phyloP scores from a whole-genome alignment of 2,797 vertebrate genomes.

The Sebastes paucispinis region DNA sequence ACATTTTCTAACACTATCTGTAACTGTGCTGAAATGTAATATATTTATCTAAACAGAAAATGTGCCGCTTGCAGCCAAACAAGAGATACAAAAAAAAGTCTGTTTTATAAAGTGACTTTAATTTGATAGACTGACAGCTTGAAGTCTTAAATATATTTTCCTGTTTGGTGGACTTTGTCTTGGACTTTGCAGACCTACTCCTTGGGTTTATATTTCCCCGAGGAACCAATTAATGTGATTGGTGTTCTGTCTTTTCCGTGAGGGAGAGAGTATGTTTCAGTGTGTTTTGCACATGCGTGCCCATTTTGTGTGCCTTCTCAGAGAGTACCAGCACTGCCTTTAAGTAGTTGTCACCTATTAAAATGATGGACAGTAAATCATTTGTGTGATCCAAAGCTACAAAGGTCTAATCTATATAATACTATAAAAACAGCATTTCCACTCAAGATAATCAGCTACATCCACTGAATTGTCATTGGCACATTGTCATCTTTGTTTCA shows the following conservation, averaged over 20 bases:
- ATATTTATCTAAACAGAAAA: conserved; percentile 46
- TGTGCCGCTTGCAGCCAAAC: background rate
- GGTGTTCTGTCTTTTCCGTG: conserved; percentile 58
- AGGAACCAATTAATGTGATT: conserved; percentile 74
- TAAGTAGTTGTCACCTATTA: conserved; percentile 6
- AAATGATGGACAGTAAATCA: background rate
- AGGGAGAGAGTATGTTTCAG: conserved; percentile 3
- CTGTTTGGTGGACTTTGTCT: conserved; percentile 39
- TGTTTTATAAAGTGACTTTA: conserved; percentile 9
- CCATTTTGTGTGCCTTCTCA: background rate
- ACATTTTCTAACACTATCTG: conserved; percentile 25
- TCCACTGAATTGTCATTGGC: background rate
- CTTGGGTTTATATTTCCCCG: conserved; percentile 56
- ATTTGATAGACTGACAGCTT: conserved; percentile 43
- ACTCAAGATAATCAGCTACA: background rate
- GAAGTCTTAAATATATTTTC: conserved; percentile 27
- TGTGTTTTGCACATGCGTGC: background rate
- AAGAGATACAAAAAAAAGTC: background rate
- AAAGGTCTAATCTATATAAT: background rate
- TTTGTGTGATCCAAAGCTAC: too few relatives aligned
- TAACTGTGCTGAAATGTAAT: conserved; percentile 30
- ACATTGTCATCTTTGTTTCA: conserved; percentile 16
- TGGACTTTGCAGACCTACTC: conserved; percentile 45
- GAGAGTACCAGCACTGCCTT: background rate
- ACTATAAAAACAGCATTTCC: background rate